phyloP scores from a whole-genome alignment of 2,888 invertebrate genomes.

The Arenicola marina region DNA sequence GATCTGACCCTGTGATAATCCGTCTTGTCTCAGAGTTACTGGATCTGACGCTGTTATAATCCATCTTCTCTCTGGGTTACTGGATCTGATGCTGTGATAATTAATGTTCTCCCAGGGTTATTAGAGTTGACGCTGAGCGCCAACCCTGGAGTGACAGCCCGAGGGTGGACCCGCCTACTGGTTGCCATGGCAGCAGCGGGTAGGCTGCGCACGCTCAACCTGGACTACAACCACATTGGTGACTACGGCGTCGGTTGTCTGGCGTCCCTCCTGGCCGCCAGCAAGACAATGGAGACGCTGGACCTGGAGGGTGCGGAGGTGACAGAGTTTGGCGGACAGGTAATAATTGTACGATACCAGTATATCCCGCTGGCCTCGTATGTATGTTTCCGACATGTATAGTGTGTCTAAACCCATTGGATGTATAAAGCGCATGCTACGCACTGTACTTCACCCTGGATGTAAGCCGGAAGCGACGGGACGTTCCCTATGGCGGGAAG shows the following conservation, averaged over 20 bases:
- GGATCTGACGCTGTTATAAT: too few species aligned
- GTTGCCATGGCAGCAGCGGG: conserved; percentile 44
- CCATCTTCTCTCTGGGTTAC: too few species aligned
- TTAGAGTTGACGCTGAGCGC: conserved; percentile 50
- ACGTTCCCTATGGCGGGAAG: too few species aligned
- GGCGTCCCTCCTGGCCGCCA: conserved; percentile 44
- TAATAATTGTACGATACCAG: conserved; percentile 23
- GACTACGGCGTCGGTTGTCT: conserved; percentile 47
- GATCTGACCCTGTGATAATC: too few species aligned
- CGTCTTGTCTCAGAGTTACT: too few species aligned
- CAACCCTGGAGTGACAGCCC: conserved; percentile 43
- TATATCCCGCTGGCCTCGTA: too few species aligned
- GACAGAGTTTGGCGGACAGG: conserved; percentile 47
- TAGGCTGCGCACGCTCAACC: conserved; percentile 38
- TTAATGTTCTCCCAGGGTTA: conserved; percentile 41
- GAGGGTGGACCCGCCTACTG: conserved; percentile 50
- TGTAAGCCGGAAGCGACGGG: too few species aligned
- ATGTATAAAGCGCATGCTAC: too few species aligned
- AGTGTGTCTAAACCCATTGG: too few species aligned
- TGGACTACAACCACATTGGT: conserved; percentile 52
- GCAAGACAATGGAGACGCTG: conserved; percentile 42
- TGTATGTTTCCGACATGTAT: too few species aligned
- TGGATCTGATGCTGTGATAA: too few species aligned
- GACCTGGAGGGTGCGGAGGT: conserved; percentile 50
- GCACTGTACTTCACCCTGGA: too few species aligned